phyloP scores from a whole-genome alignment of 2,113 vertebrate species.

The Anguilla rostrata region DNA sequence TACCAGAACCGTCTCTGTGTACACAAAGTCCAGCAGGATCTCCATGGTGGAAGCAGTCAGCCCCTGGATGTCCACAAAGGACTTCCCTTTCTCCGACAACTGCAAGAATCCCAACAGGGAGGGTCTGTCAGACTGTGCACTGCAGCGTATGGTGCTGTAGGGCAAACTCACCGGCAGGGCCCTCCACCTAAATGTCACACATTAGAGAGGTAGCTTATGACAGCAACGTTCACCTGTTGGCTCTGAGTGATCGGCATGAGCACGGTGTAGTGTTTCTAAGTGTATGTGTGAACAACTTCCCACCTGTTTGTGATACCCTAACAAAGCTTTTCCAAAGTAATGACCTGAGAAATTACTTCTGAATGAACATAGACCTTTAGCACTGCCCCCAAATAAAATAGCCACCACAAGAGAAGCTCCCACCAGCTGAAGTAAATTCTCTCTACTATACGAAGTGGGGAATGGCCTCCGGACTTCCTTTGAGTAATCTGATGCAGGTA shows the following conservation, averaged over 20 bases:
- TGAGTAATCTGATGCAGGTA: too few species aligned
- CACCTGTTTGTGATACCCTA: too few species aligned
- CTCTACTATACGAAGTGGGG: too few species aligned
- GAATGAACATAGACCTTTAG: too few species aligned
- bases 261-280: background rate
- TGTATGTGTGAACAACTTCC: background rate
- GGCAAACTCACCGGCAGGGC: constrained; percentile 2
- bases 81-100: constrained; percentile 97
- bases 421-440: too few species aligned
- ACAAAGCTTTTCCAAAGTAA: too few species aligned
- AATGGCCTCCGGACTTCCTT: too few species aligned
- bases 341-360: too few species aligned
- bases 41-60: constrained; percentile 97
- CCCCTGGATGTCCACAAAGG: constrained; percentile 95
- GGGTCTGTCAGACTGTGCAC: background rate
- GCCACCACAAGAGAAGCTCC: too few species aligned
- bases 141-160: background rate
- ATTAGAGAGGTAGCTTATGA: background rate
- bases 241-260: background rate
- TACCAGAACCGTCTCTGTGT: constrained; percentile 95
- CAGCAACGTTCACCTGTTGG: constrained; percentile 2
- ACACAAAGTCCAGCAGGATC: constrained; percentile 96
- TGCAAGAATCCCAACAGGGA: constrained; percentile 45
- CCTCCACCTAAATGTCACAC: background rate
- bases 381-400: too few species aligned